Evolutionary conservation across 2,888 invertebrate genomes (phyloP).

Genomic region (Tolmerus cingulatus): DNA sequence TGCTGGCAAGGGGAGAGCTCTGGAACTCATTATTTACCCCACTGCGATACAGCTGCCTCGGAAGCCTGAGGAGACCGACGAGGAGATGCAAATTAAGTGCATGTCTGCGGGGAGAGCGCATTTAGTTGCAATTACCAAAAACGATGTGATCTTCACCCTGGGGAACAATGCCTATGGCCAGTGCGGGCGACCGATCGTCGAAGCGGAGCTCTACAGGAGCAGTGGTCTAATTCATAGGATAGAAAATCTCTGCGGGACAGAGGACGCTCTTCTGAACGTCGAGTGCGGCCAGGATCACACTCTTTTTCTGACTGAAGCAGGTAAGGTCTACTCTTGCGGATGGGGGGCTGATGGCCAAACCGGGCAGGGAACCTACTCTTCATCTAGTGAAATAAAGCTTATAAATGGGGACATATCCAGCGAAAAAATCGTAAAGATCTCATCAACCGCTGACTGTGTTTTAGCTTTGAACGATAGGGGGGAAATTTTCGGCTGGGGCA

Average conservation of each 20-base stretch:
- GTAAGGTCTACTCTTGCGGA: conserved; percentile 87
- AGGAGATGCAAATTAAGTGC: conserved; percentile 58
- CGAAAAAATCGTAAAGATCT: conserved; percentile 82
- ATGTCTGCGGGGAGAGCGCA: conserved; percentile 87
- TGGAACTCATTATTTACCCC: conserved; percentile 75
- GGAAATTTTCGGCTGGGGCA: conserved; percentile 96
- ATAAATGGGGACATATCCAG: conserved; percentile 83
- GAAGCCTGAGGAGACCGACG: conserved; percentile 66
- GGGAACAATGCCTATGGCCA: conserved; percentile 96
- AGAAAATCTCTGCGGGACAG: conserved; percentile 69
- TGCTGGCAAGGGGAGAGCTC: conserved; percentile 68
- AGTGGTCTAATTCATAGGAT: conserved; percentile 75
- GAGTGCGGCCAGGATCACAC: conserved; percentile 90
- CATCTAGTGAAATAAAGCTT: conserved; percentile 67
- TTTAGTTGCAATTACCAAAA: conserved; percentile 77
- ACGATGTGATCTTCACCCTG: conserved; percentile 81
- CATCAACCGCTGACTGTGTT: conserved; percentile 85
- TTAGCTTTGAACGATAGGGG: conserved; percentile 89
- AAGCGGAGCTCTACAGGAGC: conserved; percentile 76
- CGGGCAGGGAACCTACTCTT: conserved; percentile 76
- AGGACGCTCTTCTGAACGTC: conserved; percentile 65
- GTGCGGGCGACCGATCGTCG: conserved; percentile 83
- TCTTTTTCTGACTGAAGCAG: conserved; percentile 75
- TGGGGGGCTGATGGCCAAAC: conserved; percentile 97
- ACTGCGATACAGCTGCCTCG: conserved; percentile 74